Evolutionary conservation across 2,888 invertebrate genomes (phyloP), one percentile per base, ranked within the genome.

Genomic region (Bedellia somnulentella): DNA sequence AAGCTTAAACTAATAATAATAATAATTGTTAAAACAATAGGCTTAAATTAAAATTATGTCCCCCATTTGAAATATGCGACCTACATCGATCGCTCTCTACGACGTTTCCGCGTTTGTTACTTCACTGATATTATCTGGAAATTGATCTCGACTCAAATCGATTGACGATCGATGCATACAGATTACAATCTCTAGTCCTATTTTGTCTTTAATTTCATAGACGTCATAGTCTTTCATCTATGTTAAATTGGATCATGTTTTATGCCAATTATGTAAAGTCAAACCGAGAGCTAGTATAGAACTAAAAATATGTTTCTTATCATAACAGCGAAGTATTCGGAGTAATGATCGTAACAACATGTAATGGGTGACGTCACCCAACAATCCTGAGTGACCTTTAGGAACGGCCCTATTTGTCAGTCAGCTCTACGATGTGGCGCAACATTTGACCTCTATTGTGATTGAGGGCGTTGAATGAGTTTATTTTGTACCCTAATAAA

Each of bases 111-210:
- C n/a, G n/a, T n/a, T n/a, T n/a, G n/a, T n/a, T n/a, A n/a, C n/a
- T n/a, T n/a, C 21, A 21, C 31, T 34, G 45, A 46, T 45, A 41
- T 42, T 46, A 49, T 47, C 47, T 38, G 24, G 37, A 40, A 43
- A 44, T 44, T 41, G 41, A 43, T 45, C 45, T 42, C 34, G 34
- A 38, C 39, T 29, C 38, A 36, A 39, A 41, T 37, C 27, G 35
- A 29, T 33, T 18, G 34, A 26, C 25, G 25, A 8, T 14, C n/a
- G 9, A 21, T n/a, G 10, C 21, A 21, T n/a, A n/a, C 21, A 3
- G 21, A n/a, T n/a, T 10, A 3, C 21, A 21, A 21, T 8, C 10
- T 21, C 8, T 21, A n/a, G 21, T 10, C 10, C 10, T 21, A n/a
- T 3, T n/a, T 21, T 3, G 3, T 21, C 8, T 2, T n/a, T 21